Percentiles rank a stretch among this genome's conserved stretches.
Conservation (phyloP, 2,888 invertebrate genomes). For the Liopterus haemorrhoidalis region DNA sequence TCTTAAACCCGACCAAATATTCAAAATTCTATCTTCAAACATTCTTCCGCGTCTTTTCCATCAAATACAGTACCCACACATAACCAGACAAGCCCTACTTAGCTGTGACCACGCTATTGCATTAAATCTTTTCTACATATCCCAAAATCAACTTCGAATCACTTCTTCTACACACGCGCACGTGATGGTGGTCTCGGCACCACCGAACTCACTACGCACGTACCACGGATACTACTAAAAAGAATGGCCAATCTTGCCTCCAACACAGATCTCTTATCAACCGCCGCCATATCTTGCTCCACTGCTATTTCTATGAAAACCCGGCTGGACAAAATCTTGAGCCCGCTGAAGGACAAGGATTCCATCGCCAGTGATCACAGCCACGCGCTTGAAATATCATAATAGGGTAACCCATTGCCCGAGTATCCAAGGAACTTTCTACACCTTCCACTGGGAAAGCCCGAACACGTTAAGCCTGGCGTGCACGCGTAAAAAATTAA, state of each 20-base stretch:
- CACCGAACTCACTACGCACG: neutral
- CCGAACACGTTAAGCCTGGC: too few relatives aligned
- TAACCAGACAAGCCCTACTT: neutral
- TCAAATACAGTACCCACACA: neutral
- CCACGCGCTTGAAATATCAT: neutral
- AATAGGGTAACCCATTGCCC: conserved; percentile 8
- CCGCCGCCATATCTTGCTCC: neutral
- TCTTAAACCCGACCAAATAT: conserved; percentile 15
- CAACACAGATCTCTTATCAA: neutral
- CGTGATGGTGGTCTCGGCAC: neutral
- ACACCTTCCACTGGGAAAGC: too few relatives aligned
- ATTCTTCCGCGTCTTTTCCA: neutral
- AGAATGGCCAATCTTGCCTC: neutral
- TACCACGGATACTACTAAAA: neutral
- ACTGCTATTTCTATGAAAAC: too few relatives aligned
- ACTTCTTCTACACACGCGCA: neutral
- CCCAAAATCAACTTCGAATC: neutral
- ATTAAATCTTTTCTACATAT: neutral
- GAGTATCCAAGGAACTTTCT: conserved; percentile 11
- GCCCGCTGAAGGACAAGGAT: neutral
- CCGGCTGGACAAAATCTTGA: neutral
- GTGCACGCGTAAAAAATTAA: too few relatives aligned
- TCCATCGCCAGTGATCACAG: neutral
- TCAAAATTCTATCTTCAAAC: neutral
- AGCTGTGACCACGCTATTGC: neutral